A percentile compares a stretch with the other conserved stretches of the same genome.
Conservation (phyloP, 2,797 vertebrate genomes). For the Melanogrammus aeglefinus region DNA sequence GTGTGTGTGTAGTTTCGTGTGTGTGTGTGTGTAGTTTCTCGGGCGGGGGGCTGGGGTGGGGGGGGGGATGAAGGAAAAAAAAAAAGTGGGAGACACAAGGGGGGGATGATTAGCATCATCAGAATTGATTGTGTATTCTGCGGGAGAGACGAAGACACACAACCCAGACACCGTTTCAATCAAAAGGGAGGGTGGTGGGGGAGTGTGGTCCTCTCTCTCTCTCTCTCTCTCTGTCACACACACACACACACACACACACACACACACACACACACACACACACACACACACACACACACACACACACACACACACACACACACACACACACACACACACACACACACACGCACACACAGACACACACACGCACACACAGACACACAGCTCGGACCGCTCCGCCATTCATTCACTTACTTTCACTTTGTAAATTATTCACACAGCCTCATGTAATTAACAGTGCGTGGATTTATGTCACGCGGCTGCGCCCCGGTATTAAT, state of each 20-base stretch:
- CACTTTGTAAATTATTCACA: constrained; percentile 66
- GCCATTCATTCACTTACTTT: constrained; percentile 56
- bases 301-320: constrained; percentile 13
- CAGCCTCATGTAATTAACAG: constrained; percentile 63
- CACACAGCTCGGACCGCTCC: constrained; percentile 21
- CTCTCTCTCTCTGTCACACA: constrained; percentile 9
- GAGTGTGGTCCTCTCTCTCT: constrained; percentile 38
- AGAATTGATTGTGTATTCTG: constrained; percentile 72
- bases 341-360: too few relatives aligned
- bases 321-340: constrained; percentile 12
- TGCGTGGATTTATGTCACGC: constrained; percentile 62
- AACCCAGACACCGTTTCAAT: constrained; percentile 43
- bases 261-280: constrained; percentile 2
- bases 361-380: too few relatives aligned
- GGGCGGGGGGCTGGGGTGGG: too few relatives aligned
- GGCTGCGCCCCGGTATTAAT: constrained; percentile 59
- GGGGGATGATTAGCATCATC: constrained; percentile 80
- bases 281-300: constrained; percentile 14
- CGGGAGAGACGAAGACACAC: constrained; percentile 61
- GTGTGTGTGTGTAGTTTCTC: too few relatives aligned
- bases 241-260: not conserved
- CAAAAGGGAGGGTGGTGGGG: constrained; percentile 20
- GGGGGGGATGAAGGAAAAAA: too few relatives aligned
- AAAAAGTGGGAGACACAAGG: constrained; percentile 23
- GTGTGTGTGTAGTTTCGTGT: too few relatives aligned